Evolutionary conservation across 2,113 vertebrate species (phyloP), one percentile per base, ranked within the genome.

Genomic region (Heliornis fulica): DNA sequence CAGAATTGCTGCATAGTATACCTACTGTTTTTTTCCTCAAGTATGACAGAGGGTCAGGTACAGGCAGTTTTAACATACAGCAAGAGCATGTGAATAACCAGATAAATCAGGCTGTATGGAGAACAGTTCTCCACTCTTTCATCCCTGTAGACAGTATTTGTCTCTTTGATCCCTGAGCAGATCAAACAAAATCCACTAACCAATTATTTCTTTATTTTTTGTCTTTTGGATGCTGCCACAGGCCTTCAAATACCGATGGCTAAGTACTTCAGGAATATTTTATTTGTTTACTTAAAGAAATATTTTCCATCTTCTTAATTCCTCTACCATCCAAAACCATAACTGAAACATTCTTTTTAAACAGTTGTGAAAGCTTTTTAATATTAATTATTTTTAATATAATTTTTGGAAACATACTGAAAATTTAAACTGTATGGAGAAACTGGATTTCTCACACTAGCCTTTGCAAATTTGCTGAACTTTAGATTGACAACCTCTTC

Each of bases 191-290:
- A 94, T 89, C 60, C 70, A 87, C 92, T 96, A 96, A 97, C 96
- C 96, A 97, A 96, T 96, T 97, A 92, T 96, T 97, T 96, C 71
- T 83, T 95, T 95, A n/a, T n/a, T 95, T 96, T 96, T 97, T 94
- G 93, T 96, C 87, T 96, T 96, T 97, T 76, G 91, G 83, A 90
- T 79, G 76, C 84, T 96, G 94, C 96, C 92, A 96, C 87, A 90
- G 90, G 83, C 87, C 72, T 96, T 97, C 96, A 96, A 94, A 94
- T 78, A 82, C 77, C 70, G 93, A 97, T 80, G 54, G 90, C 32
- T 95, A 96, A 93, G 87, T 93, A 77, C 69, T 92, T 93, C 72
- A 94, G 83, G 90, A 96, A 96, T 95, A 90, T 94, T 93, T 94
- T 92, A 89, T 89, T 94, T 96, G 71, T 94, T 94, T 97, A 86